Base-by-base conservation (phyloP, 2,797 vertebrate species). In the Rhinichthys osculus region DNA sequence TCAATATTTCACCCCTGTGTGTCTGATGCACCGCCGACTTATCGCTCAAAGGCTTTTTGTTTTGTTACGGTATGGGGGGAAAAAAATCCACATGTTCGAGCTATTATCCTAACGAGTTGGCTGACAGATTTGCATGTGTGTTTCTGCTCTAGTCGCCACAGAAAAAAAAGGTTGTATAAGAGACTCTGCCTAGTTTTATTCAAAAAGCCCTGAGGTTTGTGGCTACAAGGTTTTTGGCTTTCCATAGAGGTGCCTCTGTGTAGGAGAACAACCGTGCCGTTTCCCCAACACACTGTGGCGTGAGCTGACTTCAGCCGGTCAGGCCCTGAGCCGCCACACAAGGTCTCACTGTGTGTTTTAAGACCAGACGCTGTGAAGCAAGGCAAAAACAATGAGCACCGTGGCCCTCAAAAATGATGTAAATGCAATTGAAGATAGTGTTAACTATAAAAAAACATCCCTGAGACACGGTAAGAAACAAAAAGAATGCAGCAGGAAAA, bases 121-220 rank as follows among this genome's bases (percentile, higher is more conserved):
- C 78, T 87, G 86, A 90, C 86, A 86, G 86, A 84, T 85, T 74
- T 89, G 77, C 81, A 59, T 86, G 59, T 72, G 69, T 80, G 74
- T 90, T 70, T 74, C 88, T 86, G 73, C 82, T 83, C 3, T 52
- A 42, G 82, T 67, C 44, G 8, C 72, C 62, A 44, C 67, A 76
- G 40, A 85, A 62, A 47, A 82, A 74, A n/a, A 71, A 66, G 35
- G 30, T 85, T 83, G 64, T 77, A 81, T 79, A 82, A 78, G 72
- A 69, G 76, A 73, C 77, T 86, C 72, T 4, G 33, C 44, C 81
- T 38, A 69, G 35, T 67, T 88, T 72, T 70, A 86, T 88, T 86
- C 69, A 73, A 85, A 85, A 89, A 54, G 82, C 50, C 67, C 47
- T 81, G 83, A 87, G 83, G 87, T 89, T 67, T 88, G 72, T 59